A percentile compares a stretch with the other conserved stretches of the same genome.
phyloP scores from a whole-genome alignment of 2,797 vertebrate genomes.

The Crocodylus rhombifer region DNA sequence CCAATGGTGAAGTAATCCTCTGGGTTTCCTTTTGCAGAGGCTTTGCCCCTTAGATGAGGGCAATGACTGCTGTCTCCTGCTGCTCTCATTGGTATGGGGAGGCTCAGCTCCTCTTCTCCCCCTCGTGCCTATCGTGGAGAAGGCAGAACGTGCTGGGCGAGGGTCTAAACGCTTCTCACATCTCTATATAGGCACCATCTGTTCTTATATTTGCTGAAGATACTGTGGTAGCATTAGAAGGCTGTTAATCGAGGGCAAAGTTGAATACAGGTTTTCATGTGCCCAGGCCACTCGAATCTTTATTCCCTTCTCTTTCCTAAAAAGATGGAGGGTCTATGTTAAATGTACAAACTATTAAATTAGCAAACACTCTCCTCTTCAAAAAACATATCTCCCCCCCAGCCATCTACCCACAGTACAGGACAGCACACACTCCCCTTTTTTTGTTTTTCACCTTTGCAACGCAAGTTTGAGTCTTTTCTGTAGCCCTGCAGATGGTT shows the following conservation, averaged over 20 bases:
- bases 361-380: not conserved
- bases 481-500: constrained; percentile 9
- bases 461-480: constrained; percentile 21
- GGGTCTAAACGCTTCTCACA: not conserved
- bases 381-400: not conserved
- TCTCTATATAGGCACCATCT: not conserved
- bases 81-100: not conserved
- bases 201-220: not conserved
- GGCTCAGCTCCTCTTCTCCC: not conserved
- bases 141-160: not conserved
- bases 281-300: not conserved
- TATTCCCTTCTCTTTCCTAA: not conserved
- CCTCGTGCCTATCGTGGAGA: not conserved
- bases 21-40: not conserved
- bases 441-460: not conserved
- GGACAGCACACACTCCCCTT: not conserved
- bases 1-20: not conserved
- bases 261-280: not conserved
- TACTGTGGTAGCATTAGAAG: not conserved
- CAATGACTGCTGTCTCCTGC: not conserved
- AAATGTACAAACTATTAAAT: not conserved
- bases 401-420: not conserved
- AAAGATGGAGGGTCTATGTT: not conserved
- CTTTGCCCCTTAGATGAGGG: not conserved
- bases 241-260: not conserved